phyloP scores from a whole-genome alignment of 2,888 invertebrate genomes.

The Eustalomyia histrio region DNA sequence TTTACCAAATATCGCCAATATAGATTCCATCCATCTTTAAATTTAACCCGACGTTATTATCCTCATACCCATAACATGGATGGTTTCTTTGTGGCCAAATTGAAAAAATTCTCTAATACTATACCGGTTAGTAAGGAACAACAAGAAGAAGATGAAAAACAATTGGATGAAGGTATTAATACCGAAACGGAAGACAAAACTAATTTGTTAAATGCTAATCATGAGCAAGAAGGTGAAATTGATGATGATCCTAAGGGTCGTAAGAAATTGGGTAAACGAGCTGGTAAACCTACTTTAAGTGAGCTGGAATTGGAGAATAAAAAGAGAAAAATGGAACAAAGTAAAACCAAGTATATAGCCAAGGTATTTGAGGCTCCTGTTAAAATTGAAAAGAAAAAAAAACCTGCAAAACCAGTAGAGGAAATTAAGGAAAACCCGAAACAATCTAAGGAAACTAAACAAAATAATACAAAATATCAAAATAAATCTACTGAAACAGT shows the following conservation, averaged over 20 bases:
- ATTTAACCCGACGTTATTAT: constrained; percentile 93
- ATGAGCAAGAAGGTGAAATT: constrained; percentile 63
- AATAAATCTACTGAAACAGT: background rate
- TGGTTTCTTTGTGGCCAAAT: constrained; percentile 98
- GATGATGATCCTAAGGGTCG: constrained; percentile 67
- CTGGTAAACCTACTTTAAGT: constrained; percentile 74
- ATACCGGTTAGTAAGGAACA: constrained; percentile 80
- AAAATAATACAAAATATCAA: background rate
- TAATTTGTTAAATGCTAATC: constrained; percentile 56
- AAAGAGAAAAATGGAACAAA: constrained; percentile 75
- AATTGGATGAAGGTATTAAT: constrained; percentile 74
- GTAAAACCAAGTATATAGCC: constrained; percentile 76
- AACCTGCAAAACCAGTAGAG: constrained; percentile 11
- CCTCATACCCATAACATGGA: constrained; percentile 99
- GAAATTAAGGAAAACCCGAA: background rate
- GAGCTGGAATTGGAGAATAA: constrained; percentile 75
- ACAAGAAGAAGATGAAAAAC: constrained; percentile 78
- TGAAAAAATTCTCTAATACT: constrained; percentile 96
- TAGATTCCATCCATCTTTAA: constrained; percentile 94
- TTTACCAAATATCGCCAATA: constrained; percentile 92
- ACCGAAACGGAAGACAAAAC: constrained; percentile 49
- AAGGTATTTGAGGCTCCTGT: constrained; percentile 78
- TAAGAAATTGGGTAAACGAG: constrained; percentile 73
- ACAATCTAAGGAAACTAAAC: constrained; percentile 3
- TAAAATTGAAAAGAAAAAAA: constrained; percentile 71